phyloP scores from a whole-genome alignment of 1,140 invertebrate species.

The Kradibia gibbosae region DNA sequence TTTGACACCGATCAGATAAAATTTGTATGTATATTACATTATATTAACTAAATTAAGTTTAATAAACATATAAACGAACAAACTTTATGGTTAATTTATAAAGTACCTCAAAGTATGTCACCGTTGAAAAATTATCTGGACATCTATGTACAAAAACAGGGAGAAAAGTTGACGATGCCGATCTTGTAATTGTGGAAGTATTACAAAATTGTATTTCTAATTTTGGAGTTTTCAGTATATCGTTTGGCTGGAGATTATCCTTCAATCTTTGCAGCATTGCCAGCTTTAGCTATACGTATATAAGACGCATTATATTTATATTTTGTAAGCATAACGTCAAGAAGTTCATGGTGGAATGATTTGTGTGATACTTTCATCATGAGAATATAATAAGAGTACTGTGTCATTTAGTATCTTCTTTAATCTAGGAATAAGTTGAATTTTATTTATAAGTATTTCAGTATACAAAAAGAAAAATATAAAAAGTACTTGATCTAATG shows the following conservation, averaged over 20 bases:
- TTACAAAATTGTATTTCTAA: constrained; percentile 79
- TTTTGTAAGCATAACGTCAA: constrained; percentile 29
- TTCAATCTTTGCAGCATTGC: constrained; percentile 76
- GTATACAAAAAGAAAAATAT: background rate
- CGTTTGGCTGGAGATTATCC: constrained; percentile 70
- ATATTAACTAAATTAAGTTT: too few species aligned
- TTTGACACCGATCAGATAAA: too few species aligned
- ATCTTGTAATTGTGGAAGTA: constrained; percentile 64
- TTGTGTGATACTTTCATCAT: constrained; percentile 33
- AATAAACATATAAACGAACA: too few species aligned
- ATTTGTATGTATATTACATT: too few species aligned
- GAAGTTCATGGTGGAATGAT: constrained; percentile 16
- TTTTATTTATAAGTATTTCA: background rate
- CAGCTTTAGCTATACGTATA: constrained; percentile 74
- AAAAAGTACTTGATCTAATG: background rate
- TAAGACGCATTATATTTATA: constrained; percentile 47
- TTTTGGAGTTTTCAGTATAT: constrained; percentile 74
- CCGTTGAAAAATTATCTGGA: constrained; percentile 85
- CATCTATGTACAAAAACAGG: constrained; percentile 84
- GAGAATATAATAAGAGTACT: constrained; percentile 34
- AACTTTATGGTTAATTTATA: background rate
- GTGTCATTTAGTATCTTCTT: constrained; percentile 22
- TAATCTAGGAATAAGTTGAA: constrained; percentile 43
- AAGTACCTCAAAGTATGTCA: constrained; percentile 84
- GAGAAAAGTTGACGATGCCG: constrained; percentile 75